These are phyloP conservation scores for Candoia aspera DNA, from an alignment of 2,113 vertebrate genomes.

Conservation along the genomic window DNA sequence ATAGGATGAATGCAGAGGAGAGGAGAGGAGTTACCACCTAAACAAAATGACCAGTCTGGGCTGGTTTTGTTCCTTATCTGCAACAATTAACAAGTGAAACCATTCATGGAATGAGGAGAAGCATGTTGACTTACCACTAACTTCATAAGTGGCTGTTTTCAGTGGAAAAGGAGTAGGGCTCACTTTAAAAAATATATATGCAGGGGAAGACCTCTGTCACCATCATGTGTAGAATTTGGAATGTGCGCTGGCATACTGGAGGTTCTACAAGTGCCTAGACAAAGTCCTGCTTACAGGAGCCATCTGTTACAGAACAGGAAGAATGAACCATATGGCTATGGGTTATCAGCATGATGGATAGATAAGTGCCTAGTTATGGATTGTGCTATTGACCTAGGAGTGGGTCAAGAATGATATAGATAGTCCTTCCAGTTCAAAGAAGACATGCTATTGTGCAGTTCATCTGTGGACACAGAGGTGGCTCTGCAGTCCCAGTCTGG, in stretches of 20 bases:
- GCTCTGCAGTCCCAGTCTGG: too few species aligned
- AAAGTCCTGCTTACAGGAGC: neutral
- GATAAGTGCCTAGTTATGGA: neutral
- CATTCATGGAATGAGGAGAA: neutral
- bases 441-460: too few species aligned
- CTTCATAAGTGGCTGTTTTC: neutral
- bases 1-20: neutral
- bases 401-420: neutral
- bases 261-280: neutral
- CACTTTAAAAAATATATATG: neutral
- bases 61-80: neutral
- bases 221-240: neutral
- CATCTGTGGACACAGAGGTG: too few species aligned
- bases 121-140: neutral
- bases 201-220: neutral
- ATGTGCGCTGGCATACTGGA: neutral
- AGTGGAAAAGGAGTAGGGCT: neutral
- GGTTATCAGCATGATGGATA: too few species aligned
- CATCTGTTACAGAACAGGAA: neutral
- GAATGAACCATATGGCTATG: too few species aligned
- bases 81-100: neutral
- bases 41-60: neutral
- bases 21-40: neutral
- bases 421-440: too few species aligned
- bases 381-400: neutral